A percentile compares a stretch with the other conserved stretches of the same genome.
Evolutionary conservation across 2,888 invertebrate genomes (phyloP).

Genomic region (Clitarchus hookeri): DNA sequence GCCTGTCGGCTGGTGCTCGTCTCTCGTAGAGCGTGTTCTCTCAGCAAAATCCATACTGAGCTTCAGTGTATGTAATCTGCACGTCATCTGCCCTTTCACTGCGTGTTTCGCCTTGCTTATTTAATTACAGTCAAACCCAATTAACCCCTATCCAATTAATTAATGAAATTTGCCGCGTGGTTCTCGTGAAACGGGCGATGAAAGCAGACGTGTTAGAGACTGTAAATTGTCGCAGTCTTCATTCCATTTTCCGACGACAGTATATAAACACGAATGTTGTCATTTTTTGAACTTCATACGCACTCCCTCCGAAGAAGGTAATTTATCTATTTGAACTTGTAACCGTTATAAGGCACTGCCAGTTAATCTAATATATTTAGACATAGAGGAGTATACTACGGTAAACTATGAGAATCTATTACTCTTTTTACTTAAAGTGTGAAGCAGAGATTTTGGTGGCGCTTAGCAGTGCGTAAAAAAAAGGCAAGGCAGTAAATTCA

Average conservation of each 20-base stretch:
- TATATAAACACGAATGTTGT: neutral
- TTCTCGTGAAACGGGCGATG: conserved; percentile 16
- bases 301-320: too few relatives aligned
- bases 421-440: too few relatives aligned
- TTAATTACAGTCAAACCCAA: conserved; percentile 22
- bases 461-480: too few relatives aligned
- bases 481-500: too few relatives aligned
- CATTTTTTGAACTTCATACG: too few relatives aligned
- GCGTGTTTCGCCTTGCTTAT: conserved; percentile 23
- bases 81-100: conserved; percentile 19
- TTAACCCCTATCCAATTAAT: conserved; percentile 26
- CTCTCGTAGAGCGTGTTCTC: neutral
- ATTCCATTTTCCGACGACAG: neutral
- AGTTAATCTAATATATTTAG: too few relatives aligned
- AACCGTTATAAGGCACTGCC: too few relatives aligned
- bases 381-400: too few relatives aligned
- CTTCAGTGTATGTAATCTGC: conserved; percentile 8
- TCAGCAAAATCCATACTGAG: neutral
- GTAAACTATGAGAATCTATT: too few relatives aligned
- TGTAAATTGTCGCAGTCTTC: neutral
- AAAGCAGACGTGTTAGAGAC: conserved; percentile 10
- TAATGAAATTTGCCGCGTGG: conserved; percentile 18
- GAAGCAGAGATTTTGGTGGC: too few relatives aligned
- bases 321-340: too few relatives aligned
- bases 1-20: neutral